A percentile compares a stretch with the other conserved stretches of the same genome.
phyloP scores from a whole-genome alignment of 2,797 vertebrate species.

The Melanotaenia pygmaea region DNA sequence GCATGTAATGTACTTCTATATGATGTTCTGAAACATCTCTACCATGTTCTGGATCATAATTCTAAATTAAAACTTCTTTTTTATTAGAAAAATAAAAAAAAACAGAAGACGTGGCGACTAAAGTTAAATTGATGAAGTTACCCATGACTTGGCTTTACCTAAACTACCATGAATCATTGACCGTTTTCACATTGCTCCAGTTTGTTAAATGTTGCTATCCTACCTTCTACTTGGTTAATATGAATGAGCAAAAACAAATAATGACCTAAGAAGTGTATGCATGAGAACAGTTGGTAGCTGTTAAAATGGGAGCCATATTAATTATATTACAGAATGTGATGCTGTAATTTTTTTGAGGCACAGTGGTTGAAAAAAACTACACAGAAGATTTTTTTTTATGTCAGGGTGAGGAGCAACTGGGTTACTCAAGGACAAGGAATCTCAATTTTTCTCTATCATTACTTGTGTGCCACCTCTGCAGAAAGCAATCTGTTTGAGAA shows the following conservation, averaged over 20 bases:
- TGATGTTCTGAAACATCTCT: no score
- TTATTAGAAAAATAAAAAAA: no score
- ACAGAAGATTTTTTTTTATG: constrained; percentile 49
- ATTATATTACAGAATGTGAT: constrained; percentile 35
- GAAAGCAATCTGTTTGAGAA: constrained; percentile 66
- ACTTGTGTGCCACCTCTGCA: constrained; percentile 54
- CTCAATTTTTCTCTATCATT: constrained; percentile 49
- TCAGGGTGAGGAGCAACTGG: constrained; percentile 57
- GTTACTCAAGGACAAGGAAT: constrained; percentile 73
- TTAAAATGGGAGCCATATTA: constrained; percentile 28
- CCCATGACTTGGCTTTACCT: no score
- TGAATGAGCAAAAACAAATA: not conserved
- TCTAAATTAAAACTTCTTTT: no score
- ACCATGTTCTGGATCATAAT: no score
- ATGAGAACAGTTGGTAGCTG: not conserved
- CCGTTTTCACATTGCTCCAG: no score
- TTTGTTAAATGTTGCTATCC: no score
- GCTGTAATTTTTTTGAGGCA: constrained; percentile 33
- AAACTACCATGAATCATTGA: no score
- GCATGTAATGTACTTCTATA: no score
- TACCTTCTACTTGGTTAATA: not conserved
- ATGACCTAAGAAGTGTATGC: not conserved
- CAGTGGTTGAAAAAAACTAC: constrained; percentile 22
- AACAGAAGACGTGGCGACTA: no score
- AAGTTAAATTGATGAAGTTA: no score